Evolutionary conservation across 30 jellyfish, hydroid and myxozoan species (phyloP).

Genomic region (Clytia hemisphaerica): DNA sequence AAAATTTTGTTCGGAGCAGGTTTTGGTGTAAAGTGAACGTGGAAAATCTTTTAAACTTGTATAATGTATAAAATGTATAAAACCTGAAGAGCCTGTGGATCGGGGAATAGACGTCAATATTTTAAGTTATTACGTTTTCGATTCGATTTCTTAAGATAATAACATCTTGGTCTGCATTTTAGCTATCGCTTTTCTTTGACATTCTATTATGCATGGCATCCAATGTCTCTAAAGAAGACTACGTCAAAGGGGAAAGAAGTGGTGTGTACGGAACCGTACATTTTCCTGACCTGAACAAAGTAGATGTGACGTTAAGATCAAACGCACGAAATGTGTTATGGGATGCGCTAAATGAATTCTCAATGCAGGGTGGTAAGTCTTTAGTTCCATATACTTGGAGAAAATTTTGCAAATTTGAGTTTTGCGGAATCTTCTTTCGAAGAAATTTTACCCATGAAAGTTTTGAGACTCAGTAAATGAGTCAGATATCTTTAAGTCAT

Average conservation of each 20-base stretch:
- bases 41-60: too few relatives aligned
- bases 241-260: conserved; percentile 80
- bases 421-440: too few relatives aligned
- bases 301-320: conserved; percentile 48
- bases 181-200: conserved; percentile 89
- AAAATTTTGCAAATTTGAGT: not conserved
- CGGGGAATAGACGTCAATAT: too few relatives aligned
- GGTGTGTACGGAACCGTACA: conserved; percentile 86
- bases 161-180: not conserved
- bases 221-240: conserved; percentile 58
- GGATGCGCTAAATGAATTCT: conserved; percentile 51
- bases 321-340: conserved; percentile 73
- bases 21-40: too few relatives aligned
- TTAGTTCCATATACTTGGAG: not conserved
- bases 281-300: conserved; percentile 42
- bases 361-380: conserved; percentile 77
- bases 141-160: too few relatives aligned
- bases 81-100: too few relatives aligned
- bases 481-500: too few relatives aligned
- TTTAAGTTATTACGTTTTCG: too few relatives aligned
- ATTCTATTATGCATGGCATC: conserved; percentile 81
- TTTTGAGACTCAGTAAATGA: too few relatives aligned
- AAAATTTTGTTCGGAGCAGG: too few relatives aligned
- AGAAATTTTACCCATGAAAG: too few relatives aligned
- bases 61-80: too few relatives aligned